Base-by-base conservation (phyloP, 2,113 vertebrate species). In the Rhodinocichla rosea region DNA sequence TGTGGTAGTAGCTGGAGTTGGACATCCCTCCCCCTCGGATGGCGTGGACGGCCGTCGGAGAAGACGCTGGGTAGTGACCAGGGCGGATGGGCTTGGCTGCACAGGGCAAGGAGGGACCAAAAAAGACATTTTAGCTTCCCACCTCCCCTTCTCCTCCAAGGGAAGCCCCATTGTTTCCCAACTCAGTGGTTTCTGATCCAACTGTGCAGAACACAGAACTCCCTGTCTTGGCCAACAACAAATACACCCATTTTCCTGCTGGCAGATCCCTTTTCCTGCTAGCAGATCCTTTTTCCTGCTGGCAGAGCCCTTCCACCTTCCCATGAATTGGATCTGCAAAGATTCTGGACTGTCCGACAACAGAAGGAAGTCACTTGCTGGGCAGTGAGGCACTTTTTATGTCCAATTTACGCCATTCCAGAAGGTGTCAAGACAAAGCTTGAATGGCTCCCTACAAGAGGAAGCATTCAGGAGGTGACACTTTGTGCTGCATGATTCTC, bases 11-110 rank as follows among this genome's bases (percentile, higher is more conserved):
- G 94, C 97, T 92, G 75, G 98, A 98, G 97, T 97, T 97, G 45
- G 97, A 97, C 89, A 98, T 98, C 4, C 98, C 98, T 59, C 98
- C 98, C 30, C 98, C 98, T 92, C 98, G 98, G 95, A 98, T 96
- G 90, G 98, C 94, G 37, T 98, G 98, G 84, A 98, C 96, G 10
- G 98, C 94, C 18, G 98, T 98, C 27, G 98, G 98, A 87, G 99
- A 99, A 8, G 98, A 98, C n/a, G 98, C 98, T 2, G 98, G 98
- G 73, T 99, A 99, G 56, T 99, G 99, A 44, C 99, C 99, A 2
- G 99, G 98, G 68, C 99, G 98, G 97, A 99, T 99, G 84, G 99
- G 99, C 88, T 99, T 99, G 30, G 98, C 99, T 99, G 94, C 42
- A 82, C 49, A 55, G 85, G 35, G 44, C 7, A 90, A 77, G 71